Evolutionary conservation across 2,797 vertebrate genomes (phyloP).

Genomic region (Mormyrops attenuatus): DNA sequence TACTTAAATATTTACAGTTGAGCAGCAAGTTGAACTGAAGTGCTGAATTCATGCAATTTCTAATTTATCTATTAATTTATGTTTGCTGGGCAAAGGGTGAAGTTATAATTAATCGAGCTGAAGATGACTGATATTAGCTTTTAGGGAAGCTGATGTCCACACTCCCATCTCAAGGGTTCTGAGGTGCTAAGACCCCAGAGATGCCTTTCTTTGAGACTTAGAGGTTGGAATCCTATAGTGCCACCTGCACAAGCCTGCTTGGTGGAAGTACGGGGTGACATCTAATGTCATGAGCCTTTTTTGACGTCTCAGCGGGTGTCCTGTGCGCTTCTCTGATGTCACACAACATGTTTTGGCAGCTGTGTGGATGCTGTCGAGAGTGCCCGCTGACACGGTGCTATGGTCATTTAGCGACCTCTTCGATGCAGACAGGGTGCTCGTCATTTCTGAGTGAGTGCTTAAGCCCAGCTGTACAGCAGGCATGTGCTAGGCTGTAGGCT

Average conservation of each 20-base stretch:
- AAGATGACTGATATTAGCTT: not conserved
- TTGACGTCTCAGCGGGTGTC: not conserved
- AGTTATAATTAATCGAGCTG: not conserved
- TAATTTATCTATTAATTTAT: not conserved
- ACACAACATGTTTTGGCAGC: not conserved
- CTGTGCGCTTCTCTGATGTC: not conserved
- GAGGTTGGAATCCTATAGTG: not conserved
- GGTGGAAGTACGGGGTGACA: not conserved
- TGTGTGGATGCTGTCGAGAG: not conserved
- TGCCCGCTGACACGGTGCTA: not conserved
- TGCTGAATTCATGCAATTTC: not conserved
- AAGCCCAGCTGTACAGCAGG: not conserved
- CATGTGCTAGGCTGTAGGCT: not conserved
- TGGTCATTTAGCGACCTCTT: not conserved
- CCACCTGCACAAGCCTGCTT: not conserved
- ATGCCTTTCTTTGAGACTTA: not conserved
- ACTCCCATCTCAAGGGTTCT: not conserved
- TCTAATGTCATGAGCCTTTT: not conserved
- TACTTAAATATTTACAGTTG: not conserved
- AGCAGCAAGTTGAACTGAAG: not conserved
- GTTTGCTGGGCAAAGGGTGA: not conserved
- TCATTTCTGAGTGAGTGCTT: not conserved
- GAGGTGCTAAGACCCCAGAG: not conserved
- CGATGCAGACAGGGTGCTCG: not conserved
- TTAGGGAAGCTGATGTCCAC: not conserved